phyloP scores from a whole-genome alignment of 2,113 vertebrate species.

The Petroica traversi region DNA sequence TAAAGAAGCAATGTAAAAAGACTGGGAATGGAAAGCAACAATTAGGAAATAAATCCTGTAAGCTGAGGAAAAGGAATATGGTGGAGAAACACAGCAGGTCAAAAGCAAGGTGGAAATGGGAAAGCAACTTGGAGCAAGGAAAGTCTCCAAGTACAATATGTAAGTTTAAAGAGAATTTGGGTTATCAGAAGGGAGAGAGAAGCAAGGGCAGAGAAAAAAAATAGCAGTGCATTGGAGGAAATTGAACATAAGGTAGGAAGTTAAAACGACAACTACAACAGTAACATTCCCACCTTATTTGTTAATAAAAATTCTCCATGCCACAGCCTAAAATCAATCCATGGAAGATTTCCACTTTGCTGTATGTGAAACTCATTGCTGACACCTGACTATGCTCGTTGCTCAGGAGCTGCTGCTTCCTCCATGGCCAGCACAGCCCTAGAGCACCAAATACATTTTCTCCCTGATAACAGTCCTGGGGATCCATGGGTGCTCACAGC shows the following conservation, averaged over 20 bases:
- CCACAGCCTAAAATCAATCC: background rate
- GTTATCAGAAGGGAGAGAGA: background rate
- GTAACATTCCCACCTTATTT: background rate
- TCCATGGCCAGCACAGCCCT: background rate
- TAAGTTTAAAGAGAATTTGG: background rate
- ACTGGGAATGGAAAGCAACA: background rate
- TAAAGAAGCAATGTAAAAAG: background rate
- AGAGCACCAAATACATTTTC: background rate
- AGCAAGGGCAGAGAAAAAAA: background rate
- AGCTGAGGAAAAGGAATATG: background rate
- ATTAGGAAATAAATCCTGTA: background rate
- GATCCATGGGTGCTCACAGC: background rate
- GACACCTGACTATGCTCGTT: background rate
- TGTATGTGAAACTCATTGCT: background rate
- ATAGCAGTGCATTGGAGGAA: background rate
- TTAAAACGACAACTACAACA: background rate
- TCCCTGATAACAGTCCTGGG: background rate
- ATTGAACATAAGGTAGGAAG: background rate
- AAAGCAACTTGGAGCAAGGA: background rate
- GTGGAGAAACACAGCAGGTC: background rate
- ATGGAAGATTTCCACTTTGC: background rate
- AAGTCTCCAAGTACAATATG: background rate
- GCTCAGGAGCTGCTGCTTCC: background rate
- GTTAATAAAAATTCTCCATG: background rate
- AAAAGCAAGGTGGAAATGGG: background rate